Percentiles rank a stretch among this genome's conserved stretches.
Conservation (phyloP, 2,888 invertebrate species). For the Aspidapion aeneum region DNA sequence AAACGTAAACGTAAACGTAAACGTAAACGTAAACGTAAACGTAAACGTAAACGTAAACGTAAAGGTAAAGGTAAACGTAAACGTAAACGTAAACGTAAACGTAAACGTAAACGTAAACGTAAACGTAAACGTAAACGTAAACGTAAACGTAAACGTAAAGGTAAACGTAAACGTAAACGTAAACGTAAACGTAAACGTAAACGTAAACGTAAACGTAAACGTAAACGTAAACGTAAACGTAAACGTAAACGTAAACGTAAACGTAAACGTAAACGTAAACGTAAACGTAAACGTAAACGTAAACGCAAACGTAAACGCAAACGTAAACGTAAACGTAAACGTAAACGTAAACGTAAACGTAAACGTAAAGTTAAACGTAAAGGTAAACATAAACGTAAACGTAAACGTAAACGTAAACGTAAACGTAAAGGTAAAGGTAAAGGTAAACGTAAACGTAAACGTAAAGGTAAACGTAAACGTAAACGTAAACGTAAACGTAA, state of each 20-base stretch:
- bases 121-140: not conserved
- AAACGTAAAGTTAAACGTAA: not conserved
- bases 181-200: not conserved
- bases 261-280: not conserved
- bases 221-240: not conserved
- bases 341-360: not conserved
- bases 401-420: not conserved
- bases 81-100: not conserved
- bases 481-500: not conserved
- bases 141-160: not conserved
- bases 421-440: not conserved
- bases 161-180: not conserved
- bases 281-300: not conserved
- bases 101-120: not conserved
- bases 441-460: not conserved
- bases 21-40: not conserved
- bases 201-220: not conserved
- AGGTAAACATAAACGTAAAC: not conserved
- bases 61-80: not conserved
- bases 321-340: not conserved
- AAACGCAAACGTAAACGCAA: not conserved
- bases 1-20: not conserved
- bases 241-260: not conserved
- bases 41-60: not conserved
- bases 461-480: not conserved